Conservation (phyloP, 2,797 vertebrate species). For the Trachurus trachurus region DNA sequence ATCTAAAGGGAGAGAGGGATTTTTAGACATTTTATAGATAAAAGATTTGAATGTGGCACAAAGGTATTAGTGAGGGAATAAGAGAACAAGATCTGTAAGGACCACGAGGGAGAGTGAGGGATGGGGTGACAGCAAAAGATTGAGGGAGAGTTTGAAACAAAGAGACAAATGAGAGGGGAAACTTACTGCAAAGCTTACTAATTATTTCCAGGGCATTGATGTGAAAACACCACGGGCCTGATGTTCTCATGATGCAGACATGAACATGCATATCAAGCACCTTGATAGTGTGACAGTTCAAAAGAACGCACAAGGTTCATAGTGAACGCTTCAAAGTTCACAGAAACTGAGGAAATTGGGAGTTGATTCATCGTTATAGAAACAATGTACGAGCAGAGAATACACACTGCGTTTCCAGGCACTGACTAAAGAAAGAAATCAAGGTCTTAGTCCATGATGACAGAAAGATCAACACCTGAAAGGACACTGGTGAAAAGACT, state of each 20-base stretch:
- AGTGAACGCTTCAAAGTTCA: conserved; percentile 8
- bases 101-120: conserved; percentile 39
- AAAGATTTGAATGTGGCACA: conserved; percentile 53
- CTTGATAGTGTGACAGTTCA: conserved; percentile 37
- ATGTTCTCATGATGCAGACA: conserved; percentile 42
- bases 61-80: conserved; percentile 44
- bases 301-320: not conserved
- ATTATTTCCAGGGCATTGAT: conserved; percentile 55
- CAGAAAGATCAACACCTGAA: too few relatives aligned
- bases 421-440: not conserved
- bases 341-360: conserved; percentile 14
- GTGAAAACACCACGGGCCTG: conserved; percentile 35
- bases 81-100: conserved; percentile 47
- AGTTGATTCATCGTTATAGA: conserved; percentile 6
- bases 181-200: conserved; percentile 28
- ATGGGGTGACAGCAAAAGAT: conserved; percentile 43
- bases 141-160: conserved; percentile 44
- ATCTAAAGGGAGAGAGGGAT: conserved; percentile 27
- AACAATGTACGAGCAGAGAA: not conserved
- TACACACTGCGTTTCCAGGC: not conserved
- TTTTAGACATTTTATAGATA: conserved; percentile 34
- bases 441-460: too few relatives aligned
- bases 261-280: conserved; percentile 31
- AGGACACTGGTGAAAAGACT: not conserved
- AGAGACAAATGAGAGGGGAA: conserved; percentile 37